Conservation (phyloP, 2,797 vertebrate genomes). For the Decapterus maruadsi region DNA sequence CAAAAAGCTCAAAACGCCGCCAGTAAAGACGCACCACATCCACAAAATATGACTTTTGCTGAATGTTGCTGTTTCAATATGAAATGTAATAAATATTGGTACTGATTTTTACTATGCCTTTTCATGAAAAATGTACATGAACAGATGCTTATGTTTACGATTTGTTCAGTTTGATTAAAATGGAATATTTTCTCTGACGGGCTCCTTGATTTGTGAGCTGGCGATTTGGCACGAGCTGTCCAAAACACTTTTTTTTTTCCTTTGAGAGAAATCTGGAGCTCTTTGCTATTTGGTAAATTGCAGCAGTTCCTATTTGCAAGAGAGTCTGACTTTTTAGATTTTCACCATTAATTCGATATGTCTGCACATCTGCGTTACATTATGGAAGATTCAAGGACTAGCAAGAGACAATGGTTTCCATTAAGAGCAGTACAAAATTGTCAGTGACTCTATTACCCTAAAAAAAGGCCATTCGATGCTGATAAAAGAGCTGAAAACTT, state of each 20-base stretch:
- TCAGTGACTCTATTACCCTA: background rate
- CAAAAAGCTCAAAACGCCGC: conserved; percentile 15
- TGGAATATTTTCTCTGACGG: conserved; percentile 41
- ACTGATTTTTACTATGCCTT: conserved; percentile 40
- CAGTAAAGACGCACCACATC: conserved; percentile 17
- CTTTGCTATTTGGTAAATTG: conserved; percentile 37
- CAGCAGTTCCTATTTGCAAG: conserved; percentile 15
- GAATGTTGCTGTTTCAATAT: conserved; percentile 38
- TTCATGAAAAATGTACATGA: conserved; percentile 49
- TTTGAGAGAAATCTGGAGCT: conserved; percentile 20
- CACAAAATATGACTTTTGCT: conserved; percentile 29
- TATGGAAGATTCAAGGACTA: conserved; percentile 16
- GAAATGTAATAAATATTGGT: conserved; percentile 47
- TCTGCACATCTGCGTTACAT: conserved; percentile 5
- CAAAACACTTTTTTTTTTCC: conserved; percentile 16
- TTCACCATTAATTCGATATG: conserved; percentile 18
- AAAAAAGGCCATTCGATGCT: background rate
- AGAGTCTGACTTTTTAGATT: background rate
- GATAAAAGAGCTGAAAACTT: background rate
- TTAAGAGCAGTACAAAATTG: background rate
- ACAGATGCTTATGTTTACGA: conserved; percentile 48
- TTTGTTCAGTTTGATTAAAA: conserved; percentile 57
- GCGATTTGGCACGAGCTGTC: conserved; percentile 44
- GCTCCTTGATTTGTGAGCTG: conserved; percentile 43
- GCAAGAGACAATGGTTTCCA: background rate